phyloP scores from a whole-genome alignment of 2,888 invertebrate species.

The Noctua janthe region DNA sequence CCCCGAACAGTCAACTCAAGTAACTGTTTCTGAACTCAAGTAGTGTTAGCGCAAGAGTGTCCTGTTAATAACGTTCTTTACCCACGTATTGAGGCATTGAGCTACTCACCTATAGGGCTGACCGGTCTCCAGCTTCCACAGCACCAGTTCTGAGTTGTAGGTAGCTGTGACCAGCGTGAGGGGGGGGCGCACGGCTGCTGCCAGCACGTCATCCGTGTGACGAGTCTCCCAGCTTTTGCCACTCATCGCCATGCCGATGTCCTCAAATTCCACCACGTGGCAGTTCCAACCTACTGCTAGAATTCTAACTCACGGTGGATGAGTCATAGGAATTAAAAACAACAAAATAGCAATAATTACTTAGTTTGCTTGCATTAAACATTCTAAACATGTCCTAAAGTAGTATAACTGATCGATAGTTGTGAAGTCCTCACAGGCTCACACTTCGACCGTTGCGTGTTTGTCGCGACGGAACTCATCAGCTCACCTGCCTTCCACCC shows the following conservation, averaged over 20 bases:
- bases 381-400: background rate
- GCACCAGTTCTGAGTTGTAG: constrained; percentile 94
- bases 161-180: constrained; percentile 94
- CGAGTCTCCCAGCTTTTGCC: constrained; percentile 93
- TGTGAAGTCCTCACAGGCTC: background rate
- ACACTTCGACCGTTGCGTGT: too few species aligned
- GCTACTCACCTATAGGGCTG: constrained; percentile 91
- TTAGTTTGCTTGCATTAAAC: too few species aligned
- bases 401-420: background rate
- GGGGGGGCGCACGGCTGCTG: constrained; percentile 92
- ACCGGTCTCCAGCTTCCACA: constrained; percentile 96
- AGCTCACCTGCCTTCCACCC: constrained; percentile 90
- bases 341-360: background rate
- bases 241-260: constrained; percentile 87
- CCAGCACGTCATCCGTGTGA: constrained; percentile 94
- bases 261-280: constrained; percentile 92
- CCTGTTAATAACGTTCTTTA: background rate
- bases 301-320: constrained; percentile 87
- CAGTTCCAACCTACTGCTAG: constrained; percentile 95
- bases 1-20: background rate
- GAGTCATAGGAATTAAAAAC: background rate
- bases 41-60: background rate
- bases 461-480: background rate
- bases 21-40: too few species aligned
- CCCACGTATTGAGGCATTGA: background rate